Evolutionary conservation across 2,888 invertebrate genomes (phyloP).

Genomic region (Sepioteuthis lessoniana): DNA sequence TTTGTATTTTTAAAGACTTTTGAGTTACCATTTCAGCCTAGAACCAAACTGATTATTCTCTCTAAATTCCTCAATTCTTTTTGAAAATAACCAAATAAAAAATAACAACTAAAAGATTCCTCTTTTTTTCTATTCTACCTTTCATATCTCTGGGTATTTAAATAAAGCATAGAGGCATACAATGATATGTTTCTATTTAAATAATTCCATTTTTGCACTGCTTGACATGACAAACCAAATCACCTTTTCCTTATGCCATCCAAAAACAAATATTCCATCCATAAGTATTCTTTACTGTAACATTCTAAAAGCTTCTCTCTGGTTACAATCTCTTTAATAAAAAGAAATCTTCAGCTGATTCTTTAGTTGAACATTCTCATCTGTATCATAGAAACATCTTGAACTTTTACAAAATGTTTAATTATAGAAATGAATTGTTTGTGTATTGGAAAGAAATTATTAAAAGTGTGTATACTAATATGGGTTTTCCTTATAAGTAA

Average conservation of each 20-base stretch:
- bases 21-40: too few species aligned
- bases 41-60: too few species aligned
- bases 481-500: too few species aligned
- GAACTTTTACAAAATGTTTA: neutral
- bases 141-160: neutral
- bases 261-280: neutral
- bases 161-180: neutral
- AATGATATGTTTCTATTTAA: neutral
- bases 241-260: neutral
- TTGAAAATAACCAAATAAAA: neutral
- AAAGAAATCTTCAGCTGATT: neutral
- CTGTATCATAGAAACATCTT: neutral
- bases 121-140: neutral
- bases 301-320: neutral
- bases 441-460: neutral
- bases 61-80: neutral
- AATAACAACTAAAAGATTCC: neutral
- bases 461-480: neutral
- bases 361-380: neutral
- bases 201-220: neutral
- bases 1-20: too few species aligned
- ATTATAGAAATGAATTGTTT: neutral
- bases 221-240: neutral
- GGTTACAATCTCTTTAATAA: neutral
- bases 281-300: neutral